Conservation (phyloP, 30 jellyfish, hydroid and myxozoan genomes). For the Mastigias papua region DNA sequence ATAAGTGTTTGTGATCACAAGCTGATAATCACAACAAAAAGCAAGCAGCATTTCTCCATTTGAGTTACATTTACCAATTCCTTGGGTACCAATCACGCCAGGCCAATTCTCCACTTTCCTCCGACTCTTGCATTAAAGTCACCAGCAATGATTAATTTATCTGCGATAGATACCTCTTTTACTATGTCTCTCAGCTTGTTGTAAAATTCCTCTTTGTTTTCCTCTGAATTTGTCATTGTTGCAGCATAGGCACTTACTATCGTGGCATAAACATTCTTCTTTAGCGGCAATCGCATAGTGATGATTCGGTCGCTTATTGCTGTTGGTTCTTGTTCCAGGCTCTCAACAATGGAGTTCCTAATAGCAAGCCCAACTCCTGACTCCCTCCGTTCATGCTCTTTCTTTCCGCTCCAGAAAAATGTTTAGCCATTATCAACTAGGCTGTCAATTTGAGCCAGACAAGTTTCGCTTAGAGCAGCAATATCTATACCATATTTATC, state of each 20-base stretch:
- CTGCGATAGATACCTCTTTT: background rate
- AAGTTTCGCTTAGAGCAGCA: conserved; percentile 44
- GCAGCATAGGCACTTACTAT: background rate
- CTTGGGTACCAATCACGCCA: background rate
- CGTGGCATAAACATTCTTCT: background rate
- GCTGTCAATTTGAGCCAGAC: conserved; percentile 19
- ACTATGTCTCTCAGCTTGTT: background rate
- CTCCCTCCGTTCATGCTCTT: conserved; percentile 15
- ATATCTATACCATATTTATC: conserved; percentile 6
- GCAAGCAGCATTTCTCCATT: background rate
- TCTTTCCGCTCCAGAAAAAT: conserved; percentile 58
- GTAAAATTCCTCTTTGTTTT: background rate
- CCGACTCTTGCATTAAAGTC: background rate
- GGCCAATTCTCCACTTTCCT: background rate
- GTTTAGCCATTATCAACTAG: conserved; percentile 41
- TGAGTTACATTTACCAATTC: background rate
- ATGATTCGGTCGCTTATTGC: conserved; percentile 27
- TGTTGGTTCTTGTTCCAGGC: conserved; percentile 11
- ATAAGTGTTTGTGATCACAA: background rate
- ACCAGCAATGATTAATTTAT: background rate
- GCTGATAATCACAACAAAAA: background rate
- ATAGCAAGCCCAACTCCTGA: conserved; percentile 48
- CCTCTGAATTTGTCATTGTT: background rate
- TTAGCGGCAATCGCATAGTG: conserved; percentile 11
- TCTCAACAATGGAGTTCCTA: background rate